Conservation (phyloP, 2,797 vertebrate species). For the Phylloscopus collybita region DNA sequence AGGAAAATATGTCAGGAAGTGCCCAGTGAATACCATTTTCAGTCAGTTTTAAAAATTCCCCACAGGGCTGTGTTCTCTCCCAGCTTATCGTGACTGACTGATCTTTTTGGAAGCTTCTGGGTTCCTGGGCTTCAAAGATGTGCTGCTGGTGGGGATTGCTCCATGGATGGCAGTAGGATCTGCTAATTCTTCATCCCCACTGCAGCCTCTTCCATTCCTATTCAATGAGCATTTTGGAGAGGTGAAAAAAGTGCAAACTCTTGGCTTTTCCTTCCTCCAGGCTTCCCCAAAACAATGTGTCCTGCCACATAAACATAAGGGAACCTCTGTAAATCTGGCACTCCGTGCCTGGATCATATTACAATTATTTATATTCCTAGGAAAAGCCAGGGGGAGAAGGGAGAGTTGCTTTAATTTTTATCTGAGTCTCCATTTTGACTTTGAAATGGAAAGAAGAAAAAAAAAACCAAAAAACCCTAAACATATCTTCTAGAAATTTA, state of each 20-base stretch:
- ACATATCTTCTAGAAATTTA: neutral
- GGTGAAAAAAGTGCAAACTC: neutral
- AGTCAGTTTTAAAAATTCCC: neutral
- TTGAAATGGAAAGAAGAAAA: neutral
- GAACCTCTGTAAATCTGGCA: conserved; percentile 14
- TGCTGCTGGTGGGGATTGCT: neutral
- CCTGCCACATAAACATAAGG: neutral
- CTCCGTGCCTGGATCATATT: neutral
- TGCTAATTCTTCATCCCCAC: neutral
- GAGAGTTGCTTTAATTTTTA: conserved; percentile 13
- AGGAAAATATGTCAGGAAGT: neutral
- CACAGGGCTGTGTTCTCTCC: neutral
- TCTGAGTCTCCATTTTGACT: conserved; percentile 29
- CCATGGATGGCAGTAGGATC: neutral
- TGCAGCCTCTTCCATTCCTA: neutral
- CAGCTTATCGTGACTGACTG: neutral
- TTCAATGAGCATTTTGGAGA: neutral
- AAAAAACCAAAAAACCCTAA: too few species aligned
- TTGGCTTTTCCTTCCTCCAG: neutral
- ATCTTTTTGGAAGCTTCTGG: neutral
- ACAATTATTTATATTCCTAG: conserved; percentile 28
- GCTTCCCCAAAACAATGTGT: neutral
- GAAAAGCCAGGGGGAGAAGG: neutral
- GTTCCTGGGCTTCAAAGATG: neutral
- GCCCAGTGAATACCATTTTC: neutral